Evolutionary conservation across 2,797 vertebrate genomes (phyloP).

Genomic region (Peromyscus nudipes): DNA sequence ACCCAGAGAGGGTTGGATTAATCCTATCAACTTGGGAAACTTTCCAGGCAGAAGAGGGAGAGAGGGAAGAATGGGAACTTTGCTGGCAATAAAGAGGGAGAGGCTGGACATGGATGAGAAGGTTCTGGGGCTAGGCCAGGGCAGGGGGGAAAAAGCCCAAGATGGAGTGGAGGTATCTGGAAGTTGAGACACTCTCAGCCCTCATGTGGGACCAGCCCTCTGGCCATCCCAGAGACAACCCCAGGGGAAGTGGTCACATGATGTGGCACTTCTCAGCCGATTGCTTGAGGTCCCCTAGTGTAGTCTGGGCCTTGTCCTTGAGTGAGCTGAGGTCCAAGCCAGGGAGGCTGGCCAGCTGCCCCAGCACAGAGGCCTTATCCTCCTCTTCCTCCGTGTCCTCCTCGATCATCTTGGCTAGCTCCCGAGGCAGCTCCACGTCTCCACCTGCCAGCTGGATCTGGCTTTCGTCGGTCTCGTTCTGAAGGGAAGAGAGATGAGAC

Average conservation of each 20-base stretch:
- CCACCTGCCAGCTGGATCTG: slow-evolving; percentile 97
- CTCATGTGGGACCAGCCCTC: not conserved
- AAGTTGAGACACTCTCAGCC: not conserved
- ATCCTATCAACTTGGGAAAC: not conserved
- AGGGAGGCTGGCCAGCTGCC: slow-evolving; percentile 96
- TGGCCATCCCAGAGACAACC: not conserved
- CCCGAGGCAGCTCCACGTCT: slow-evolving; percentile 95
- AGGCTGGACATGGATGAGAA: not conserved
- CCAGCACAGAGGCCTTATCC: slow-evolving; percentile 95
- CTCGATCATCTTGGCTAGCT: slow-evolving; percentile 98
- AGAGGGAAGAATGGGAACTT: not conserved
- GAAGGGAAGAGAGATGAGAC: slow-evolving; percentile 52
- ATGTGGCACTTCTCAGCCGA: slow-evolving; percentile 96
- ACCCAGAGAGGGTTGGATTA: not conserved
- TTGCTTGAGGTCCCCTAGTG: slow-evolving; percentile 96
- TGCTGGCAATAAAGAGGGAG: not conserved
- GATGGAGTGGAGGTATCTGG: not conserved
- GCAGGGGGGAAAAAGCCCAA: not conserved
- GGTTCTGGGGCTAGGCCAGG: not conserved
- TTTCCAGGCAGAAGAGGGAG: not conserved
- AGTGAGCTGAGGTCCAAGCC: slow-evolving; percentile 96
- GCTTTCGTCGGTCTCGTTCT: slow-evolving; percentile 95
- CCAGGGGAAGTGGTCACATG: slow-evolving; percentile 91
- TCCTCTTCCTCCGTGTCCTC: slow-evolving; percentile 97
- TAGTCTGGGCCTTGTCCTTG: slow-evolving; percentile 97